A percentile compares a stretch with the other conserved stretches of the same genome.
Conservation (phyloP, 2,797 vertebrate species). For the Sebastes elongatus region DNA sequence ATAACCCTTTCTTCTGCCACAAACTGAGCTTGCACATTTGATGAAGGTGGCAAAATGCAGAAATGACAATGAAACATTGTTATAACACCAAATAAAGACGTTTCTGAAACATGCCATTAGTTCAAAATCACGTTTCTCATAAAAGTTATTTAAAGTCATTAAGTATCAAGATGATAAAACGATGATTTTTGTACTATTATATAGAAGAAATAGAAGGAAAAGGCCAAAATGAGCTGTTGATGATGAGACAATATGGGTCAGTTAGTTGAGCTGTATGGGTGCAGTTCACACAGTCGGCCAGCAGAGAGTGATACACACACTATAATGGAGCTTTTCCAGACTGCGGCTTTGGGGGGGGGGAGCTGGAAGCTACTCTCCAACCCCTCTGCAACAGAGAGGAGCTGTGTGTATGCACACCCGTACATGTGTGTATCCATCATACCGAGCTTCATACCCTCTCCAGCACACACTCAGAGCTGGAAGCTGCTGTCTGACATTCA, state of each 20-base stretch:
- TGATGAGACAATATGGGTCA: conserved; percentile 3
- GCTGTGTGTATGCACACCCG: neutral
- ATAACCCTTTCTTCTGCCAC: neutral
- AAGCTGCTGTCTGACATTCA: conserved; percentile 68
- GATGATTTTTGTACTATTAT: neutral
- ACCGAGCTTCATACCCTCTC: conserved; percentile 59
- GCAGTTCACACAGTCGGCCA: conserved; percentile 53
- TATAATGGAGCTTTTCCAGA: conserved; percentile 41
- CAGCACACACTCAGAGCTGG: conserved; percentile 63
- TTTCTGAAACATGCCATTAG: neutral
- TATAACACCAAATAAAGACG: too few relatives aligned
- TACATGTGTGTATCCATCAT: conserved; percentile 42
- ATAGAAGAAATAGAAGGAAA: neutral
- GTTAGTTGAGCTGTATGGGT: neutral
- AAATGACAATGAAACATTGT: too few relatives aligned
- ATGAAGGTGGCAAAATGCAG: too few relatives aligned
- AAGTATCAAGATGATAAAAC: neutral
- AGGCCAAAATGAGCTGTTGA: rapidly evolving
- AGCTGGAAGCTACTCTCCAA: conserved; percentile 34
- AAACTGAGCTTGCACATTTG: neutral
- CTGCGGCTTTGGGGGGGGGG: conserved; percentile 45
- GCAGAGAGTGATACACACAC: conserved; percentile 72
- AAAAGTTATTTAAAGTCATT: neutral
- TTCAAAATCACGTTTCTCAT: neutral
- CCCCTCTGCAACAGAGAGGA: conserved; percentile 46